Conservation (phyloP, 1,140 invertebrate species). For the Cecropterus lyciades region DNA sequence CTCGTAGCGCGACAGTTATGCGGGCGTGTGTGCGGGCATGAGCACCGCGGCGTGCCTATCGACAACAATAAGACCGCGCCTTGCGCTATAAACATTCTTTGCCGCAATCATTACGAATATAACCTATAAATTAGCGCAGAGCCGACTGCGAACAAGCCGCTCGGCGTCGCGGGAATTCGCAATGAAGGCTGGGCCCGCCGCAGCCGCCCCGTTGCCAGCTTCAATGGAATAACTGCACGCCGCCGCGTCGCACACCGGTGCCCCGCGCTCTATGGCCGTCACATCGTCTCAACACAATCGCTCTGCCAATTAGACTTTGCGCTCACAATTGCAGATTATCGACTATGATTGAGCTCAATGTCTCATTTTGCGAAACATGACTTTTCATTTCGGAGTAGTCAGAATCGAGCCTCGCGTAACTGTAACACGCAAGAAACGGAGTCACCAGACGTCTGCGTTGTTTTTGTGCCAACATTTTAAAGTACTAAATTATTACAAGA, state of each 20-base stretch:
- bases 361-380: neutral
- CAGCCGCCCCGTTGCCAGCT: constrained; percentile 36
- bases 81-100: constrained; percentile 77
- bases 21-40: constrained; percentile 58
- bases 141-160: constrained; percentile 57
- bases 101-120: constrained; percentile 75
- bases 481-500: neutral
- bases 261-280: constrained; percentile 33
- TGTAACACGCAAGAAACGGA: constrained; percentile 6
- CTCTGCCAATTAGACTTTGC: constrained; percentile 64
- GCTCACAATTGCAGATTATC: constrained; percentile 32
- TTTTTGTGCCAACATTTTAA: neutral
- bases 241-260: constrained; percentile 25
- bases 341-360: constrained; percentile 10
- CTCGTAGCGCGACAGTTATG: constrained; percentile 67
- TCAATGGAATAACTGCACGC: constrained; percentile 52
- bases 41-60: constrained; percentile 56
- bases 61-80: constrained; percentile 75
- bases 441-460: neutral
- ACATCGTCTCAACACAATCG: constrained; percentile 41
- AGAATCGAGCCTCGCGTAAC: neutral
- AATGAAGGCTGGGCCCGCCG: constrained; percentile 50
- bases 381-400: constrained; percentile 6
- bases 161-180: constrained; percentile 54
- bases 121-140: constrained; percentile 73